phyloP scores from a whole-genome alignment of 2,888 invertebrate genomes.

The Drosophila engyochracea region DNA sequence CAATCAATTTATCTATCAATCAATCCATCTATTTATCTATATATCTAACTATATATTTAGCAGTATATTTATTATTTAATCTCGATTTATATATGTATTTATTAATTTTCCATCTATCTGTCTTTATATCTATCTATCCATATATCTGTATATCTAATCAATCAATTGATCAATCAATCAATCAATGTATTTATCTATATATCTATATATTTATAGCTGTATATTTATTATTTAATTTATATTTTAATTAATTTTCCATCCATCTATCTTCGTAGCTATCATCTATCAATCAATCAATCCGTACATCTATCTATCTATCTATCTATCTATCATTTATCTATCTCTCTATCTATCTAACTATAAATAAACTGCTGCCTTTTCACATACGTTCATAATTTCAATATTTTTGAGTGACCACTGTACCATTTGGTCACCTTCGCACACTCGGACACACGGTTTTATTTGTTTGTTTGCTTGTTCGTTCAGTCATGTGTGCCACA shows the following conservation, averaged over 20 bases:
- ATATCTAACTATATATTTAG: not conserved
- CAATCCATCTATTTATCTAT: accelerated
- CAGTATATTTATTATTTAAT: too few species aligned
- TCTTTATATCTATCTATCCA: too few species aligned
- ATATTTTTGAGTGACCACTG: constrained; percentile 1
- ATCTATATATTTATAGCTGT: not conserved
- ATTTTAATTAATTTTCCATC: too few species aligned
- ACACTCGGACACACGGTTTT: constrained; percentile 44
- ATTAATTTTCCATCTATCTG: too few species aligned
- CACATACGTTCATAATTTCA: too few species aligned
- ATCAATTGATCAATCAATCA: not conserved
- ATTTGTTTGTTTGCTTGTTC: constrained; percentile 77
- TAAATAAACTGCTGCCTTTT: too few species aligned
- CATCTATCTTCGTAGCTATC: not conserved
- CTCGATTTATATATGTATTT: too few species aligned
- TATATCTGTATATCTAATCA: not conserved
- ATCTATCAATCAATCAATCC: accelerated
- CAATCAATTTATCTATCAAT: not conserved
- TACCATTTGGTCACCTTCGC: constrained; percentile 77
- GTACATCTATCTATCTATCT: not conserved
- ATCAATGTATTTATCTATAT: not conserved
- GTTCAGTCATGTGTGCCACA: constrained; percentile 68
- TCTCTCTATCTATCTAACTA: too few species aligned
- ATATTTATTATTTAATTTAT: accelerated
- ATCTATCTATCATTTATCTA: too few species aligned